Base-by-base conservation (phyloP, 2,888 invertebrate genomes). In the Stenichneumon culpator region DNA sequence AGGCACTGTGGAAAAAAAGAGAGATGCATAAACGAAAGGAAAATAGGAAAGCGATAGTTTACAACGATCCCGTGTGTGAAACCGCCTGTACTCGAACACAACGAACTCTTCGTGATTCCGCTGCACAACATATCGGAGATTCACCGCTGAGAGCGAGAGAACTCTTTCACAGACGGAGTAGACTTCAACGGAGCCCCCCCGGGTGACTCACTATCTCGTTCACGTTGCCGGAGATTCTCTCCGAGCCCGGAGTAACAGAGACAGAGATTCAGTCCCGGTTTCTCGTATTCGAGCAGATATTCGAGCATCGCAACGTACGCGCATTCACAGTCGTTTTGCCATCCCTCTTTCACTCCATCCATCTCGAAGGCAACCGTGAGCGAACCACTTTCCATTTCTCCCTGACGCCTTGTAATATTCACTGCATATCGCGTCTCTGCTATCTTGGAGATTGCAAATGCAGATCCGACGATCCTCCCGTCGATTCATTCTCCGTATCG, bases 391-490 rank as follows among this genome's bases (percentile, higher is more conserved):
- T 60, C 73, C 73, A 73, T 60, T 74, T 47, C 68, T 22, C 25
- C 36, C 28, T 39, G 54, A 57, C 32, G 52, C 28, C 50, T 22
- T 57, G 36, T 57, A 44, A 72, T 72, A 72, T 72, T 72, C 72
- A 16, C 25, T 57, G 57, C 57, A 57, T 57, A 57, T 57, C 57
- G 57, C 25, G 25, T 57, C 22, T 57, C 19, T 75, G 11, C 22
- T 60, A 54, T 63, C 63, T 36, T 14, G 57, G 72, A 54, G 67
- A 72, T 78, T 73, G 72, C 57, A 73, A 9, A 70, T 39, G 82
- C 52, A 57, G 70, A 75, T 54, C 63, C 68, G 82, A 82, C 77
- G 78, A 82, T 78, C 74, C 60, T 60, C 74, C 69, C 81, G 44
- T 44, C 44, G 44, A 44, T 44, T 63, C 75, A 60, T 60, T 28